Base-by-base conservation (phyloP, 2,888 invertebrate species). In the Hermodice carunculata region DNA sequence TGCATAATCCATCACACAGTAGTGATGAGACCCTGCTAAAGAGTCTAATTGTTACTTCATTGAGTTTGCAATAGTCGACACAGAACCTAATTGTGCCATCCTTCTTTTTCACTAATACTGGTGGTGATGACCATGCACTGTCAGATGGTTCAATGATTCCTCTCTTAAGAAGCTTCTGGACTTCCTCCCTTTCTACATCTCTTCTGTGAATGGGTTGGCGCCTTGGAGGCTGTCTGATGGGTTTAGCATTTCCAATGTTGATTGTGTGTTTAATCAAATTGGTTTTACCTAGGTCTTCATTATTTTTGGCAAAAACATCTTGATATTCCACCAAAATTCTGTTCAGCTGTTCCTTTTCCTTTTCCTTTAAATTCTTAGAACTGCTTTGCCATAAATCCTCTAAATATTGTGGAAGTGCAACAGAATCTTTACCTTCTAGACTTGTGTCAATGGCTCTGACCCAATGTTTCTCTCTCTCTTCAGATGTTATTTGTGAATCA, bases 41-140 rank as follows among this genome's bases (percentile, higher is more conserved):
- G n/a, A n/a, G n/a, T n/a, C n/a, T n/a, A n/a, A 31, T 29, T 11
- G 71, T 70, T 3, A 60, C 53, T 4, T 44, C 24, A 46, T 73
- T 73, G 19, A 73, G 54, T 2, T 17, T n/a, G 17, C 73, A 1
- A 29, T 67, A 69, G 40, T 73, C 71, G 1, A 67, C 58, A 52
- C 73, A 73, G 19, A 71, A 59, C n/a, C 69, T 22, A 1, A 43
- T 6, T 17, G 58, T 24, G 14, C 61, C 64, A 32, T 69, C 66
- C 29, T 61, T 61, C 54, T 71, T 71, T 17, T 19, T 43, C 0
- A 69, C 67, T 11, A 67, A 11, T 1, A 71, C 67, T 0, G 64
- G 49, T 5, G 65, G 24, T 3, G 43, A 22, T 11, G 26, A 57
- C 29, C 32, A 57, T 2, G 57, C 43, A 11, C 43, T 43, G 17